Base-by-base conservation (phyloP, 2,888 invertebrate species). In the Vannuccia rotundouncinata region DNA sequence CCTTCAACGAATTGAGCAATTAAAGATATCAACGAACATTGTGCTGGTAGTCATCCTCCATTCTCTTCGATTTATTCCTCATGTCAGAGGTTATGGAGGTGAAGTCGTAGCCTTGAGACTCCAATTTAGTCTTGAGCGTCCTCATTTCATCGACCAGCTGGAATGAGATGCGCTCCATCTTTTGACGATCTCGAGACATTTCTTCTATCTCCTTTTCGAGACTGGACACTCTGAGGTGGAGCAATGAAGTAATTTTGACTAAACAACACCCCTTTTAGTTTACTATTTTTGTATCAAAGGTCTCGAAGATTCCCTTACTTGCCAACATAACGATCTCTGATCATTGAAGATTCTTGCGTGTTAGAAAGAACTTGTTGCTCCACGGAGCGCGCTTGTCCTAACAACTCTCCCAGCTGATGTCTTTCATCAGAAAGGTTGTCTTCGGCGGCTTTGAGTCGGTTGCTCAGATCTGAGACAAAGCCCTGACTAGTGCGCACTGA, bases 11-110 rank as follows among this genome's bases (percentile, higher is more conserved):
- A n/a, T n/a, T n/a, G n/a, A n/a, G n/a, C n/a, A n/a, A n/a, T n/a
- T n/a, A n/a, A n/a, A n/a, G n/a, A n/a, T n/a, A n/a, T n/a, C n/a
- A n/a, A n/a, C n/a, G 77, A 2, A 79, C 79, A 29, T 79, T 79
- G 60, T 79, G 80, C 81, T 85, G 83, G 76, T 85, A 86, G 79
- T 87, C 87, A 29, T 88, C 87, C 82, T 87, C 87, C 29, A 88
- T 82, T 80, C 84, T 84, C 28, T 85, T 83, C 5, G 85, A 84
- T 74, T 84, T 84, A 80, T 84, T 83, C 77, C 84, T 84, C 45
- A 88, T 83, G 31, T 88, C 88, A n/a, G 82, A 82, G 17, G 85
- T 81, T 29, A 85, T 83, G 22, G 84, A 81, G 28, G 82, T 82
- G 27, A 87, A 83, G 78, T 87, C 86, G 2, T 83, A 80, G 5